Evolutionary conservation across 2,797 vertebrate species (phyloP).

Genomic region (Parauchenoglanis punctatus): DNA sequence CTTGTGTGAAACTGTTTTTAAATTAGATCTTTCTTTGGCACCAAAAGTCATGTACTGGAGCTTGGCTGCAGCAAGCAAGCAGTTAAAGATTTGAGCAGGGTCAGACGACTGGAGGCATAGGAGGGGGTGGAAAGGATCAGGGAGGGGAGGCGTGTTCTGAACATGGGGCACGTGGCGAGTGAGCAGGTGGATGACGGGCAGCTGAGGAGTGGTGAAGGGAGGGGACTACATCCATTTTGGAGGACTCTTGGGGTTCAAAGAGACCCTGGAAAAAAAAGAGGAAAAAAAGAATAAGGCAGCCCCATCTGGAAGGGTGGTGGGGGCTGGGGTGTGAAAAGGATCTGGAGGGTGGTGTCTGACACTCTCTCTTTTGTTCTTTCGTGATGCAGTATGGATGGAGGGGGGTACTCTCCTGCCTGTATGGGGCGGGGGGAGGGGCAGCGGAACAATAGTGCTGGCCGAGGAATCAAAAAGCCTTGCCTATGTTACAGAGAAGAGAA

Average conservation of each 20-base stretch:
- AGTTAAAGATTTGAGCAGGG: constrained; percentile 77
- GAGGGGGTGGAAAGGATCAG: constrained; percentile 50
- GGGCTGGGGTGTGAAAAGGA: constrained; percentile 81
- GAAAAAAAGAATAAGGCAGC: constrained; percentile 62
- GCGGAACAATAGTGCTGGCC: constrained; percentile 79
- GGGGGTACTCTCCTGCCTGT: constrained; percentile 64
- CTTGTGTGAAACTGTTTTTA: background rate
- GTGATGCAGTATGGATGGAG: constrained; percentile 75
- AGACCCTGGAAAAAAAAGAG: constrained; percentile 68
- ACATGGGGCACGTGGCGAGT: constrained; percentile 76
- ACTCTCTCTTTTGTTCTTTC: constrained; percentile 84
- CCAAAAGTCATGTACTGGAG: constrained; percentile 58
- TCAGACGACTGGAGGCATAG: constrained; percentile 56
- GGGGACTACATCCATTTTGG: constrained; percentile 73
- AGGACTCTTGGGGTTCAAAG: constrained; percentile 81
- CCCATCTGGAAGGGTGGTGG: constrained; percentile 82
- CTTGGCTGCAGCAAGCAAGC: constrained; percentile 64
- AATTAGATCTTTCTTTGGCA: constrained; percentile 50
- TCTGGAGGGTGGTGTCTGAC: constrained; percentile 85
- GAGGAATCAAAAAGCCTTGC: constrained; percentile 78
- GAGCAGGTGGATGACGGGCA: constrained; percentile 84
- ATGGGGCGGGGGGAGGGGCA: constrained; percentile 72
- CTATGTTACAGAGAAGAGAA: constrained; percentile 57
- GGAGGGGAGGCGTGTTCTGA: constrained; percentile 68
- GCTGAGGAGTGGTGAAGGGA: constrained; percentile 75